A percentile compares a stretch with the other conserved stretches of the same genome.
Conservation (phyloP, 2,888 invertebrate species). For the Scelioninae gen. 1 region DNA sequence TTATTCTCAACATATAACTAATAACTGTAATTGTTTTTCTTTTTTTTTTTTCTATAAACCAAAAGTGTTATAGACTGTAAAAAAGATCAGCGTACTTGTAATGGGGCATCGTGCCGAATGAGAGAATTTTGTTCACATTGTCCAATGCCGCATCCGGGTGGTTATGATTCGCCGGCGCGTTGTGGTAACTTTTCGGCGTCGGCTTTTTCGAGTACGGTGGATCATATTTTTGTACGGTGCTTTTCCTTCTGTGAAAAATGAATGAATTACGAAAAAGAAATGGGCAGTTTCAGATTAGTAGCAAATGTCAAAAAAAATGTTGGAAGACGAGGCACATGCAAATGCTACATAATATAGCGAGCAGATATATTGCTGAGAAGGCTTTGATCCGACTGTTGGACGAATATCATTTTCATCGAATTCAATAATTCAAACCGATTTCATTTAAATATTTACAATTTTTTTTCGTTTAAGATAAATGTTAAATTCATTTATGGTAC, state of each 20-base stretch:
- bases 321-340: constrained; percentile 80
- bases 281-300: constrained; percentile 7
- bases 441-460: too few relatives aligned
- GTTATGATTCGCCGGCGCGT: constrained; percentile 89
- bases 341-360: constrained; percentile 69
- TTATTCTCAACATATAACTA: too few relatives aligned
- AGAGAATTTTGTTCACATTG: constrained; percentile 92
- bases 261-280: constrained; percentile 55
- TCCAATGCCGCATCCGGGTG: constrained; percentile 92
- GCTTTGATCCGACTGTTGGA: constrained; percentile 35
- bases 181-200: constrained; percentile 89
- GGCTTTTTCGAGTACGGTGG: constrained; percentile 94
- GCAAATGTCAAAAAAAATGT: constrained; percentile 67
- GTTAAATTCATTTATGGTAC: too few relatives aligned
- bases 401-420: background rate
- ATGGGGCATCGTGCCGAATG: constrained; percentile 90
- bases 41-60: too few relatives aligned
- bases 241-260: constrained; percentile 89
- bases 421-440: too few relatives aligned
- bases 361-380: constrained; percentile 32
- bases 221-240: constrained; percentile 94
- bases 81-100: constrained; percentile 87
- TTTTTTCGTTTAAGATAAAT: too few relatives aligned
- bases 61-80: constrained; percentile 22
- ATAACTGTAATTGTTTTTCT: too few relatives aligned